A percentile compares a stretch with the other conserved stretches of the same genome.
These are phyloP conservation scores for Geococcyx californianus DNA, from an alignment of 2,113 vertebrate genomes.

Conservation along the genomic window DNA sequence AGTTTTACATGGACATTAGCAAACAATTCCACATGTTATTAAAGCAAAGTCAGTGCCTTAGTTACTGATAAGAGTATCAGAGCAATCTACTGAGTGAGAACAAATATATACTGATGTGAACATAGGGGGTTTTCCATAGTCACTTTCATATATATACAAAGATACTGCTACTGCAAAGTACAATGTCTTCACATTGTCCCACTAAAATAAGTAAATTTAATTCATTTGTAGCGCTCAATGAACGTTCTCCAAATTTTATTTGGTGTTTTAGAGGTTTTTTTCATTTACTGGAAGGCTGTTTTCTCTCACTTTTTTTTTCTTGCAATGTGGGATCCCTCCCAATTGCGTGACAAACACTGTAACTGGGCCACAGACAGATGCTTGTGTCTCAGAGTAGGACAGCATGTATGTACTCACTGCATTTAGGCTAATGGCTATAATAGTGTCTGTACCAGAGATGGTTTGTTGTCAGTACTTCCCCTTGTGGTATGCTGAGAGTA, in stretches of 20 bases:
- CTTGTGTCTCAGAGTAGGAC: background rate
- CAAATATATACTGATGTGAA: background rate
- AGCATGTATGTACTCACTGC: rapidly evolving
- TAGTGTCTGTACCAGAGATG: background rate
- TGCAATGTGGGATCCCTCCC: background rate
- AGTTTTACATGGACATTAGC: background rate
- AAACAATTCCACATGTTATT: background rate
- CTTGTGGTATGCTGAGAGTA: rapidly evolving
- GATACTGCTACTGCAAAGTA: background rate
- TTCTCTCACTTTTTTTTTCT: background rate
- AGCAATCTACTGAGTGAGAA: background rate
- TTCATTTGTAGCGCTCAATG: background rate
- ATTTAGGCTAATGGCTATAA: background rate
- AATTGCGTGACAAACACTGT: background rate
- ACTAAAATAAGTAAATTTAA: background rate
- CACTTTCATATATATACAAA: background rate
- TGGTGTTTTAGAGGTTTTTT: background rate
- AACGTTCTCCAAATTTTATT: background rate
- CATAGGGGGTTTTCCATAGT: background rate
- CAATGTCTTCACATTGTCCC: background rate
- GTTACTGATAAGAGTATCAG: background rate
- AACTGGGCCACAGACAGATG: background rate
- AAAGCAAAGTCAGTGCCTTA: background rate
- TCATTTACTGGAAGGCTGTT: background rate
- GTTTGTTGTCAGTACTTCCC: background rate